Evolutionary conservation across 2,888 invertebrate genomes (phyloP).

Genomic region (Clitarchus hookeri): DNA sequence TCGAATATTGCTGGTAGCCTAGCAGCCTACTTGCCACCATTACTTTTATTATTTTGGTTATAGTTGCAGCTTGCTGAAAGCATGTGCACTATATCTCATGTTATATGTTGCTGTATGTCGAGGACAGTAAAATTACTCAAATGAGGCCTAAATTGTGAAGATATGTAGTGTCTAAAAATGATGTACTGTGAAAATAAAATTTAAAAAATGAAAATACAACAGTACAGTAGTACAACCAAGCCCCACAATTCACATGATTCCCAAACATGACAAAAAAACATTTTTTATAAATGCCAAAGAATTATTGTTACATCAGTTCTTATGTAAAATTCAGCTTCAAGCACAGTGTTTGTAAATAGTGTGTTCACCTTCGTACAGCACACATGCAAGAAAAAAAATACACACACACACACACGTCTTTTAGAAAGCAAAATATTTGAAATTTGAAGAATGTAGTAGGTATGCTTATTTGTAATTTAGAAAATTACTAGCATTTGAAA

Average conservation of each 20-base stretch:
- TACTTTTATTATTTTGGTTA: too few relatives aligned
- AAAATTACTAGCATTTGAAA: constrained; percentile 12
- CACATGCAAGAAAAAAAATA: too few relatives aligned
- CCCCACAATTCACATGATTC: background rate
- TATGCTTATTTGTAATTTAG: constrained; percentile 27
- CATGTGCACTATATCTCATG: too few relatives aligned
- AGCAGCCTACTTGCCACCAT: too few relatives aligned
- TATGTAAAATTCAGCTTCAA: background rate
- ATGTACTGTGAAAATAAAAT: background rate
- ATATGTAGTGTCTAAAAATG: background rate
- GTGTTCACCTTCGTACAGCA: background rate
- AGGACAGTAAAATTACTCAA: background rate
- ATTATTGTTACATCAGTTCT: background rate
- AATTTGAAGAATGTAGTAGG: constrained; percentile 27
- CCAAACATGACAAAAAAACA: background rate
- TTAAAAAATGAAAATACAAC: background rate
- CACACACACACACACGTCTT: background rate
- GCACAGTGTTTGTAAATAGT: background rate
- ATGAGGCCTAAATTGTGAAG: background rate
- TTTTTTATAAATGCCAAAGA: constrained; percentile 14
- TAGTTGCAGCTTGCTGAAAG: too few relatives aligned
- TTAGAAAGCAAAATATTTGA: background rate
- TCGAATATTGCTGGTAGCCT: too few relatives aligned
- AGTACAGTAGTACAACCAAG: background rate
- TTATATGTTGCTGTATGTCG: background rate